Percentiles rank a stretch among this genome's conserved stretches.
These are phyloP conservation scores for Tachysurus fulvidraco DNA, from an alignment of 2,113 vertebrate genomes.

Conservation along the genomic window DNA sequence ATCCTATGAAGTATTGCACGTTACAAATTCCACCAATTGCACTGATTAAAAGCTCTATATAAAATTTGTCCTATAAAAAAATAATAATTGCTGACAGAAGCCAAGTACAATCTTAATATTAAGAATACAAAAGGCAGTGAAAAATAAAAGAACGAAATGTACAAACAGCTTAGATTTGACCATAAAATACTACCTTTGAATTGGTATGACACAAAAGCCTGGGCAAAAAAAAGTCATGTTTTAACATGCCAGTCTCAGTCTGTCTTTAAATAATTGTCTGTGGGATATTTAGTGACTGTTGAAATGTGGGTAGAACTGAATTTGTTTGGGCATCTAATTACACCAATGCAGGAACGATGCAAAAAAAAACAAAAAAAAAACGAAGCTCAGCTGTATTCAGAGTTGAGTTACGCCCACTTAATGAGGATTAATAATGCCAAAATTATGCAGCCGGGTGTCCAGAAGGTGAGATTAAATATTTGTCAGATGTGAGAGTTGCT, in stretches of 20 bases:
- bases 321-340: not conserved
- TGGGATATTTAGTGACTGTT: not conserved
- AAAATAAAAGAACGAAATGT: conserved; percentile 54
- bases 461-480: not conserved
- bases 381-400: conserved; percentile 3
- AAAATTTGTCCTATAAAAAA: conserved; percentile 49
- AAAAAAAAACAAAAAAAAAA: not conserved
- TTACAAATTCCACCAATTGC: conserved; percentile 63
- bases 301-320: not conserved
- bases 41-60: conserved; percentile 64
- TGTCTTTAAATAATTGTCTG: not conserved
- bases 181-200: conserved; percentile 36
- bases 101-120: conserved; percentile 63
- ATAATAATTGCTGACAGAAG: conserved; percentile 55
- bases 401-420: not conserved
- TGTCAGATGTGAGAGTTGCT: not conserved
- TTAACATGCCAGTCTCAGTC: conserved; percentile 25
- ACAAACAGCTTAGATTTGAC: conserved; percentile 50
- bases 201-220: conserved; percentile 15
- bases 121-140: conserved; percentile 74
- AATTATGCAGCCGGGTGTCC: too few relatives aligned
- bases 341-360: not conserved
- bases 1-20: conserved; percentile 74
- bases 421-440: too few relatives aligned
- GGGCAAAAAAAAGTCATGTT: conserved; percentile 21